Percentiles rank a stretch among this genome's conserved stretches.
Conservation (phyloP, 2,113 vertebrate species). For the Zosterops japonicus region DNA sequence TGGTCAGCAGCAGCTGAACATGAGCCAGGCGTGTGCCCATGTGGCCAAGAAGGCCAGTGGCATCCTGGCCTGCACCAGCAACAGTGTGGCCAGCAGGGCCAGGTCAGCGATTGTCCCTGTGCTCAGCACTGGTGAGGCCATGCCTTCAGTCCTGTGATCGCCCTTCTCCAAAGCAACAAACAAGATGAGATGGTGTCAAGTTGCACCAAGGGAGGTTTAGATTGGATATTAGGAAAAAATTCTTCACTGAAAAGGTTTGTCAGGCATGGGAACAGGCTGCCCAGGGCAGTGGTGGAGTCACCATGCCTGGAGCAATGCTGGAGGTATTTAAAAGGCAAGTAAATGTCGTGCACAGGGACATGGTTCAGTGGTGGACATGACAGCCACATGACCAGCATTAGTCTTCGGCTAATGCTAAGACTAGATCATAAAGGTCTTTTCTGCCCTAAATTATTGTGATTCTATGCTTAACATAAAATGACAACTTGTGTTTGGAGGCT, state of each 20-base stretch:
- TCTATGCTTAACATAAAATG: background rate
- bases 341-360: rapidly evolving
- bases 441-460: background rate
- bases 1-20: background rate
- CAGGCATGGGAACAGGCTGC: background rate
- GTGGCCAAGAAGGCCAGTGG: background rate
- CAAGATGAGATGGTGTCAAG: rapidly evolving
- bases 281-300: background rate
- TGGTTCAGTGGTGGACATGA: background rate
- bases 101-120: background rate
- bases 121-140: background rate
- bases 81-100: background rate
- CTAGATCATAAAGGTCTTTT: background rate
- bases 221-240: background rate
- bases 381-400: too few species aligned
- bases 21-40: background rate
- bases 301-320: background rate
- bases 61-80: background rate
- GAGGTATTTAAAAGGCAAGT: background rate
- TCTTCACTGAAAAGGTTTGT: background rate
- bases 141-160: rapidly evolving
- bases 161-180: background rate
- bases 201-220: background rate
- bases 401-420: background rate
- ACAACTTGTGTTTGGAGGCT: background rate